Base-by-base conservation (phyloP, 2,797 vertebrate genomes). In the Distichodus sexfasciatus region DNA sequence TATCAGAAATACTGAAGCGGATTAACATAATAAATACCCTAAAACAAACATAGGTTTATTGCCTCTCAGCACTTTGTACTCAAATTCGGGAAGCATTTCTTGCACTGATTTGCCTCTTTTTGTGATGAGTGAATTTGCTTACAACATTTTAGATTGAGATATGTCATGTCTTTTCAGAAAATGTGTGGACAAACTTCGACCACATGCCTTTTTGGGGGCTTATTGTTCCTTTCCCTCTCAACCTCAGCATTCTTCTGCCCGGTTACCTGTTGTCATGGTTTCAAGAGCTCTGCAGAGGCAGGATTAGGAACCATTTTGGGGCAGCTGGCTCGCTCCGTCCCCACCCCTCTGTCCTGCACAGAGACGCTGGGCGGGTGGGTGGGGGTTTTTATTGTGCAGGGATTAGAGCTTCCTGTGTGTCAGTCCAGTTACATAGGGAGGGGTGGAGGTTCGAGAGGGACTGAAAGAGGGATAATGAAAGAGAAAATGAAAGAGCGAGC, bases 351-450 rank as follows among this genome's bases (percentile, higher is more conserved):
- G 82, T 87, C 86, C 87, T 65, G 82, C 80, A 83, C 85, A 83
- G 86, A 88, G 87, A 89, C 84, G 87, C 85, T 87, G 85, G 83
- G 85, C 80, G 83, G 84, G 83, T 83, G 54, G 63, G 51, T 54
- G 68, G 81, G 86, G 86, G 86, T 83, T 77, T 77, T 81, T 79
- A 88, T 92, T 91, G 91, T 91, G 87, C 83, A 68, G 81, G 90
- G 91, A 91, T 91, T 92, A 92, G 87, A 86, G 89, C 89, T 90
- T 90, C 89, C 90, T 90, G 88, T 90, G 89, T 92, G 90, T 90
- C 88, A 88, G 86, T 86, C 88, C 65, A 83, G 86, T 91, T 90
- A 88, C 88, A 91, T 75, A 71, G 66, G 60, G 83, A 66, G 74
- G 60, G 19, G 81, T 59, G 69, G 74, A 59, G 11, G 73, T 38